Conservation (phyloP, 23 tunicate species). For the Trididemnum miniatum region DNA sequence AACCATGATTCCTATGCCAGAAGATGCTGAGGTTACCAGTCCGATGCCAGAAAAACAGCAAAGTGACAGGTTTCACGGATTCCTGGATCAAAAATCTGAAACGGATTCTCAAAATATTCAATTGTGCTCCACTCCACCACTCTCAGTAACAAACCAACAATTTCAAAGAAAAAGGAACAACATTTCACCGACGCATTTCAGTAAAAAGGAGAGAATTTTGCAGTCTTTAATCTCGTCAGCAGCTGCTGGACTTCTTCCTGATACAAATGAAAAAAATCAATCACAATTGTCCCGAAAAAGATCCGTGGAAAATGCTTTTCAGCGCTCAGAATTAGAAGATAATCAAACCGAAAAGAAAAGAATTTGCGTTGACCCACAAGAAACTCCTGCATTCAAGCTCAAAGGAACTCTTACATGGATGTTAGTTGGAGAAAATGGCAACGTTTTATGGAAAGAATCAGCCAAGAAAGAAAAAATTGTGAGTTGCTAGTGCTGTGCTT, state of each 20-base stretch:
- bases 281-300: background rate
- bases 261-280: background rate
- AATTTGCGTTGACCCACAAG: background rate
- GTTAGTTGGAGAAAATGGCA: conserved; percentile 60
- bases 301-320: background rate
- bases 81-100: background rate
- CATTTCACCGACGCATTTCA: conserved; percentile 16
- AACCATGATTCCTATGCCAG: conserved; percentile 14
- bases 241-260: background rate
- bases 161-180: background rate
- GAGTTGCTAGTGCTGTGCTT: conserved; percentile 9
- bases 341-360: background rate
- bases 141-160: background rate
- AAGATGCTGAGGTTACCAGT: background rate
- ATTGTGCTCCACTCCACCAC: conserved; percentile 24
- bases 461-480: conserved; percentile 43
- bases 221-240: conserved; percentile 8
- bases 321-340: background rate
- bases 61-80: background rate
- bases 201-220: conserved; percentile 24
- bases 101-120: background rate
- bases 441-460: conserved; percentile 37
- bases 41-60: background rate
- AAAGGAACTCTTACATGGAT: conserved; percentile 45
- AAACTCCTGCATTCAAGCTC: background rate